phyloP scores from a whole-genome alignment of 2,888 invertebrate species.

The Heliconius cydno region DNA sequence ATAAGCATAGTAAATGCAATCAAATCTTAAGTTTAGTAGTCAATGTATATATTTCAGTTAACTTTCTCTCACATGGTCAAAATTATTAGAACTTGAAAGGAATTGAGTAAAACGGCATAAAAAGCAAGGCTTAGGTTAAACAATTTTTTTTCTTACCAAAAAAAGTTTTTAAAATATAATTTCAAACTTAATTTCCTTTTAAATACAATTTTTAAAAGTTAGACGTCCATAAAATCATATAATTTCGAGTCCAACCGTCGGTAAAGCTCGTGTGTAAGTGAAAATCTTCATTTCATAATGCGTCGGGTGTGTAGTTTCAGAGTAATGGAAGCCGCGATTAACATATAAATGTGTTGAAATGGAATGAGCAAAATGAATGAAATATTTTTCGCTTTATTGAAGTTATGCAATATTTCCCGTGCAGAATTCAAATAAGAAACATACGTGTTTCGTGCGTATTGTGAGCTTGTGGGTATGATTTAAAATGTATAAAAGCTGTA shows the following conservation, averaged over 20 bases:
- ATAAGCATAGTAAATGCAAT: too few species aligned
- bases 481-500: conserved; percentile 27
- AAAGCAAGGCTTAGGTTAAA: neutral
- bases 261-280: conserved; percentile 57
- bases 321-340: conserved; percentile 53
- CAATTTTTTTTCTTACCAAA: neutral
- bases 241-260: conserved; percentile 63
- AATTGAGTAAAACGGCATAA: too few species aligned
- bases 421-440: conserved; percentile 49
- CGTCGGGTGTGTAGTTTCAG: conserved; percentile 55
- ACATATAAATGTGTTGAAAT: conserved; percentile 52
- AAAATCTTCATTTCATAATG: conserved; percentile 57
- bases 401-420: conserved; percentile 46
- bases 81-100: neutral
- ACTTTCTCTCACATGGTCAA: neutral
- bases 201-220: conserved; percentile 1
- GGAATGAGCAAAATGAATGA: conserved; percentile 49
- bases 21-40: too few species aligned
- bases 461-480: conserved; percentile 27
- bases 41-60: too few species aligned
- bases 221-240: conserved; percentile 23
- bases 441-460: conserved; percentile 40
- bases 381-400: conserved; percentile 47
- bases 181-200: neutral
- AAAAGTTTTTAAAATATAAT: neutral